Conservation (phyloP, 2,888 invertebrate genomes). For the Autographa pulchrina region DNA sequence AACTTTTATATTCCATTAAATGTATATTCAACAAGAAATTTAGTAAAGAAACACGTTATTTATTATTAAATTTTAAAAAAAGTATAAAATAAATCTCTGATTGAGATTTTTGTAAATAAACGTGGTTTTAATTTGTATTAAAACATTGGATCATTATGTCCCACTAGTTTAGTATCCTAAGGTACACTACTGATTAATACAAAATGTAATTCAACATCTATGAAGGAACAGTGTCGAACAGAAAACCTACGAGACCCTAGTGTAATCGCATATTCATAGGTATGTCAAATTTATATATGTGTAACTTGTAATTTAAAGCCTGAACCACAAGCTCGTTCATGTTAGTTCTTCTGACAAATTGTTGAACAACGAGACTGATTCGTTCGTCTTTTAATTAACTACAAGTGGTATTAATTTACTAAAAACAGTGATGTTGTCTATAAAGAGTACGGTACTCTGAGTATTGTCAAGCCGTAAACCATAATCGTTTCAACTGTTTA, state of each 20-base stretch:
- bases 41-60: conserved; percentile 67
- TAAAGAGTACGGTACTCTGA: too few relatives aligned
- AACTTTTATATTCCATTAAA: conserved; percentile 71
- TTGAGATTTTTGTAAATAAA: conserved; percentile 74
- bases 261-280: background rate
- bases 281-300: too few relatives aligned
- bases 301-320: too few relatives aligned
- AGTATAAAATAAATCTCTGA: conserved; percentile 71
- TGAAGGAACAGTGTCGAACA: background rate
- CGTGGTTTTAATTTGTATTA: conserved; percentile 73
- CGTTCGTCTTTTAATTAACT: too few relatives aligned
- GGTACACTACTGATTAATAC: background rate
- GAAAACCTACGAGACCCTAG: background rate
- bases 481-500: too few relatives aligned
- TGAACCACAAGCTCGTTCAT: too few relatives aligned
- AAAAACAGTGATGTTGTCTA: too few relatives aligned
- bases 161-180: conserved; percentile 28
- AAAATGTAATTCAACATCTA: background rate
- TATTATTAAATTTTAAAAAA: conserved; percentile 72
- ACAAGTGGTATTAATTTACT: too few relatives aligned
- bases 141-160: conserved; percentile 21
- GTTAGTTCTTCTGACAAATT: too few relatives aligned
- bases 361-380: too few relatives aligned
- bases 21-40: conserved; percentile 67
- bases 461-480: too few relatives aligned